phyloP scores from a whole-genome alignment of 2,888 invertebrate species.

The Yponomeuta cagnagella region DNA sequence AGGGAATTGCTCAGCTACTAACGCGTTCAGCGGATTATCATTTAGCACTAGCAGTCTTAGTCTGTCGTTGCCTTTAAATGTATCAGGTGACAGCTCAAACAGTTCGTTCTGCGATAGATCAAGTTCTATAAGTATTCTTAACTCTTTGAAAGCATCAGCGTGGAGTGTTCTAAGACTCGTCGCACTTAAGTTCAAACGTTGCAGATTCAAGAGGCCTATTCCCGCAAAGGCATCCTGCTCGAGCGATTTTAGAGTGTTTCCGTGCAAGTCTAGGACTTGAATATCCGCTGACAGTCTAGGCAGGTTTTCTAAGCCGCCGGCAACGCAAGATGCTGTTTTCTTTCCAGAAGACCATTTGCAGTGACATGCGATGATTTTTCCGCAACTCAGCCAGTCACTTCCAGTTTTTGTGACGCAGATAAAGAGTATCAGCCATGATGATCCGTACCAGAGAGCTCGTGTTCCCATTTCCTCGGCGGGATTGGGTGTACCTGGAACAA shows the following conservation, averaged over 20 bases:
- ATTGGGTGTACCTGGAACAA: constrained; percentile 52
- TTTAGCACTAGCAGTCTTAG: constrained; percentile 85
- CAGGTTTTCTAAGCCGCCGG: constrained; percentile 82
- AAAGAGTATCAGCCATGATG: constrained; percentile 35
- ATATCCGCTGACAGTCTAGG: constrained; percentile 75
- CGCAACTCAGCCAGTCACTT: constrained; percentile 90
- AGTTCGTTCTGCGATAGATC: constrained; percentile 90
- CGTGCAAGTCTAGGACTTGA: constrained; percentile 86
- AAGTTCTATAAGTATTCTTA: constrained; percentile 89
- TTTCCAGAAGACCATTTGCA: constrained; percentile 96
- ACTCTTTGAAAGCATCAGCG: constrained; percentile 87
- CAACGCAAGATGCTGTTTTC: constrained; percentile 89
- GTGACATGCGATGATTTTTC: constrained; percentile 81
- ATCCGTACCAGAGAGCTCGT: constrained; percentile 48
- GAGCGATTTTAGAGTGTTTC: constrained; percentile 83
- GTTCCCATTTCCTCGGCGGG: constrained; percentile 59
- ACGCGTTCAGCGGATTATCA: constrained; percentile 85
- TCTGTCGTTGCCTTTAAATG: constrained; percentile 88
- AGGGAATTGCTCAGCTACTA: constrained; percentile 88
- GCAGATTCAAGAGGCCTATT: constrained; percentile 88
- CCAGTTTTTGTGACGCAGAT: constrained; percentile 46
- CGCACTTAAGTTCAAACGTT: constrained; percentile 86
- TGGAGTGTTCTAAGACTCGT: constrained; percentile 84
- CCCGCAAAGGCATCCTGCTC: constrained; percentile 85
- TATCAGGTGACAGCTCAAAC: constrained; percentile 82